phyloP scores from a whole-genome alignment of 2,888 invertebrate genomes.

The Pyrrhosoma nymphula region DNA sequence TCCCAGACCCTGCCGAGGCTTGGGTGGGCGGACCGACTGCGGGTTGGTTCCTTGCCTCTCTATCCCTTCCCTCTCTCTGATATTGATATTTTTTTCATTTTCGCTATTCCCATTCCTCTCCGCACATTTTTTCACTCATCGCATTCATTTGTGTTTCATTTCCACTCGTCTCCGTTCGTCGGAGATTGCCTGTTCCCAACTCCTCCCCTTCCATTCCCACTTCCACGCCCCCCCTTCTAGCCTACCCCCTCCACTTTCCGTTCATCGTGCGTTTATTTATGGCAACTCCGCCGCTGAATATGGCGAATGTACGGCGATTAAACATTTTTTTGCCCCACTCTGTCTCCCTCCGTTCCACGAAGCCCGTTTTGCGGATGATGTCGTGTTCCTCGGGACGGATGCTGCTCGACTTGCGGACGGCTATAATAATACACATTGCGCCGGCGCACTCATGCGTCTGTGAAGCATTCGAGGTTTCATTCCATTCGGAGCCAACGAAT shows the following conservation, averaged over 20 bases:
- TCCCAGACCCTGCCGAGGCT: no score
- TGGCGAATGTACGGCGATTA: slow-evolving; percentile 8
- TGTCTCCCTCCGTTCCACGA: neutral
- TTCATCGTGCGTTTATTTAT: slow-evolving; percentile 47
- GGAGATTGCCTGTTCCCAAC: slow-evolving; percentile 15
- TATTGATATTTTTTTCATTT: neutral
- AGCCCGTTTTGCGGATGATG: slow-evolving; percentile 10
- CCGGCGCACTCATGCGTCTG: neutral
- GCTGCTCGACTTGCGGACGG: neutral
- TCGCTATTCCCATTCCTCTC: neutral
- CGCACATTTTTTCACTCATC: slow-evolving; percentile 31
- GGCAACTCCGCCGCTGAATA: slow-evolving; percentile 14
- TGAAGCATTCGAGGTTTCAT: neutral
- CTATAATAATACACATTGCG: slow-evolving; percentile 46
- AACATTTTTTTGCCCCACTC: neutral
- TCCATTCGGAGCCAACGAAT: neutral
- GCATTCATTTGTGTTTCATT: slow-evolving; percentile 32
- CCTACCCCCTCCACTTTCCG: neutral
- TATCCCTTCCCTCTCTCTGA: neutral
- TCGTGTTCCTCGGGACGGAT: neutral
- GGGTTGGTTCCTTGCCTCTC: no score
- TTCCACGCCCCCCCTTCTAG: neutral
- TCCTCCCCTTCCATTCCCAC: neutral
- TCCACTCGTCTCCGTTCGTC: slow-evolving; percentile 10
- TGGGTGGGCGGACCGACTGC: no score